phyloP scores from a whole-genome alignment of 2,797 vertebrate species.

The Falco concolor region DNA sequence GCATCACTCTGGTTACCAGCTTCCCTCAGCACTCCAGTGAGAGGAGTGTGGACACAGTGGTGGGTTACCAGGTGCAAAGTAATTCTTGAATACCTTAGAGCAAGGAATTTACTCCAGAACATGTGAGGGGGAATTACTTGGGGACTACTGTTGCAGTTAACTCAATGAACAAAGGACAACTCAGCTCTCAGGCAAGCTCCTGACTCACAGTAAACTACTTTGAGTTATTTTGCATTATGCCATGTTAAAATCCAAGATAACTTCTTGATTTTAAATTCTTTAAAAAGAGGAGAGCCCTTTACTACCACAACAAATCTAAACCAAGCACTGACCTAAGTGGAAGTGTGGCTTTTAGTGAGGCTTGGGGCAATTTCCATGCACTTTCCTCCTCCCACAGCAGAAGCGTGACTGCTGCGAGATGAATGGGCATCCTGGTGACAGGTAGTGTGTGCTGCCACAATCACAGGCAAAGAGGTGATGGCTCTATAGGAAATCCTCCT shows the following conservation, averaged over 20 bases:
- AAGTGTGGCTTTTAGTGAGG: neutral
- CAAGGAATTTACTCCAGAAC: neutral
- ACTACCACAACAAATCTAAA: neutral
- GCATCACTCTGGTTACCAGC: neutral
- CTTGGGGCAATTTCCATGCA: neutral
- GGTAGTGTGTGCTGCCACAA: neutral
- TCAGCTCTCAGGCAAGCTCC: neutral
- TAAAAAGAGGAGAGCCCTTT: neutral
- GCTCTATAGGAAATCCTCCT: neutral
- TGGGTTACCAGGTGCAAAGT: neutral
- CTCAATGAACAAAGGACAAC: neutral
- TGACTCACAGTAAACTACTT: neutral
- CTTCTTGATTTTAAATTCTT: neutral
- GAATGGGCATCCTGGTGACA: too few species aligned
- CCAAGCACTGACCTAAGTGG: neutral
- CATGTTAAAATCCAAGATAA: neutral
- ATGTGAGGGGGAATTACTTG: rapidly evolving
- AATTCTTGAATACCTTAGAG: neutral
- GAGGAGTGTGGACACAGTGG: neutral
- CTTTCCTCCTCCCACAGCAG: neutral
- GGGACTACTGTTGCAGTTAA: neutral
- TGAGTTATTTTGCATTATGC: neutral
- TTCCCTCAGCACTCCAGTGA: neutral
- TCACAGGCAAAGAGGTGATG: neutral
- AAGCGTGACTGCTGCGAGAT: neutral